phyloP scores from a whole-genome alignment of 2,113 vertebrate genomes.

The Periophthalmus modestus region DNA sequence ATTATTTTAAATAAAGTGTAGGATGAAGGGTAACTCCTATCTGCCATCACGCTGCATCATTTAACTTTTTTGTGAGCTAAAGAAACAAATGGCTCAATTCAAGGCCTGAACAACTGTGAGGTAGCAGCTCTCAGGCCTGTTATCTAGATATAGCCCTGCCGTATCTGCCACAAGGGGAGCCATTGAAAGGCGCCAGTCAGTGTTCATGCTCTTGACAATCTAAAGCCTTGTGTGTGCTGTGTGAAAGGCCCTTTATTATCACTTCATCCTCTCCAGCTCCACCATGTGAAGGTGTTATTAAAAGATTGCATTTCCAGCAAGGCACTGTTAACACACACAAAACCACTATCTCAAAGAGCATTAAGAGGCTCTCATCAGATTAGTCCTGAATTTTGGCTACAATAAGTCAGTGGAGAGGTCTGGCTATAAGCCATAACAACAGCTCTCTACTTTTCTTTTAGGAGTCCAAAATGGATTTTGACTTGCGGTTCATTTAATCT shows the following conservation, averaged over 20 bases:
- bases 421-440: slow-evolving; percentile 16
- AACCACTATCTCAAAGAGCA: slow-evolving; percentile 38
- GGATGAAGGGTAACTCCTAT: background rate
- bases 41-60: background rate
- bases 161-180: slow-evolving; percentile 39
- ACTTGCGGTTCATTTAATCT: slow-evolving; percentile 33
- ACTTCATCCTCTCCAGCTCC: slow-evolving; percentile 53
- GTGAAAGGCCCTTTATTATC: slow-evolving; percentile 66
- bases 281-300: slow-evolving; percentile 66
- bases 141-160: slow-evolving; percentile 54
- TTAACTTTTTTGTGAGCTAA: slow-evolving; percentile 21
- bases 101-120: slow-evolving; percentile 6
- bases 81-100: slow-evolving; percentile 18
- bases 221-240: slow-evolving; percentile 47
- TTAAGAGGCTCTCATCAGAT: slow-evolving; percentile 41
- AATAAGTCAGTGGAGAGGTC: slow-evolving; percentile 10
- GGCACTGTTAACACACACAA: slow-evolving; percentile 42
- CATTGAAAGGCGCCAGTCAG: slow-evolving; percentile 38
- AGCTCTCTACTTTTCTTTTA: slow-evolving; percentile 16
- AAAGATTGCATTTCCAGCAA: slow-evolving; percentile 63
- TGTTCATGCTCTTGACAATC: slow-evolving; percentile 60
- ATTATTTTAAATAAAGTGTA: background rate
- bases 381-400: slow-evolving; percentile 27
- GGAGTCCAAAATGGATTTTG: slow-evolving; percentile 24
- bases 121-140: slow-evolving; percentile 39